These are phyloP conservation scores for Paradoxurus hermaphroditus DNA, from an alignment of 2,113 vertebrate species.

Conservation along the genomic window DNA sequence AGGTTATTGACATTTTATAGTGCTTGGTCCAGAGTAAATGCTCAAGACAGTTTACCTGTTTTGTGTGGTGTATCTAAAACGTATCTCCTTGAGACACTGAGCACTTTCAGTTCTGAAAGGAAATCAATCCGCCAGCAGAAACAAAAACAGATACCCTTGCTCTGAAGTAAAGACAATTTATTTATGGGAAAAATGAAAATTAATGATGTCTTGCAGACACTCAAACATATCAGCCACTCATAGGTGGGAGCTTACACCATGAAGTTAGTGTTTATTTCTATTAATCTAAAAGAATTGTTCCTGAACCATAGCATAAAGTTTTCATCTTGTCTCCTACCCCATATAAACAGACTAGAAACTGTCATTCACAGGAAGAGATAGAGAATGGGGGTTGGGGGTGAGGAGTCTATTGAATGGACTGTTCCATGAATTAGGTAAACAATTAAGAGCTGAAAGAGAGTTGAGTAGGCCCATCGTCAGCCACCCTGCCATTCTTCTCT, in stretches of 20 bases:
- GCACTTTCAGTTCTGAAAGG: neutral
- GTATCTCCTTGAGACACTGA: neutral
- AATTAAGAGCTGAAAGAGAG: neutral
- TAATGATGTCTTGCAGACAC: neutral
- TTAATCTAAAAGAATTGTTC: neutral
- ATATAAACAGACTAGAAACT: neutral
- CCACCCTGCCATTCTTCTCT: too few relatives aligned
- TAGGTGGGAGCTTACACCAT: neutral
- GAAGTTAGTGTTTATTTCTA: slow-evolving; percentile 8
- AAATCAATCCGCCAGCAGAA: neutral
- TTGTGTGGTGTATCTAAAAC: neutral
- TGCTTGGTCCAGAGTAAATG: neutral
- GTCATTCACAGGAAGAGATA: neutral
- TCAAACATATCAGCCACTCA: neutral
- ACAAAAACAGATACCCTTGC: neutral
- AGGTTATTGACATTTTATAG: neutral
- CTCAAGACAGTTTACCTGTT: neutral
- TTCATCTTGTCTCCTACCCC: neutral
- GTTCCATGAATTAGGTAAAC: neutral
- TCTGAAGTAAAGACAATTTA: neutral
- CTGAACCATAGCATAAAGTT: neutral
- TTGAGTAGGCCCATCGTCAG: neutral
- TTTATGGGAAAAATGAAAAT: neutral
- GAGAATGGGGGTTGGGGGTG: rapidly evolving
- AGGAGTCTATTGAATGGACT: neutral